Conservation (phyloP, 2,888 invertebrate species). For the Dasypolia templi region DNA sequence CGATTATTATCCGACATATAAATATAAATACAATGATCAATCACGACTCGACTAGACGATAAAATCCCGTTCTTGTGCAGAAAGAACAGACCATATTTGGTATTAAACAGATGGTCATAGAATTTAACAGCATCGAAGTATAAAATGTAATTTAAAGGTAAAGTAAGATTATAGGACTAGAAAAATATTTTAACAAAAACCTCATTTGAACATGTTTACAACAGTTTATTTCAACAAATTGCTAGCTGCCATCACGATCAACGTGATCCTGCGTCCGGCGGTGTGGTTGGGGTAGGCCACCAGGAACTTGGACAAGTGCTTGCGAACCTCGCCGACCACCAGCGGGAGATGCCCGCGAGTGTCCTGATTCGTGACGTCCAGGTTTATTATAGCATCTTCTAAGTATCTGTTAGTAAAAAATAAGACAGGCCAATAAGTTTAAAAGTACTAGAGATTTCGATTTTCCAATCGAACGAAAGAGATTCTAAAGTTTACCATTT, state of each 20-base stretch:
- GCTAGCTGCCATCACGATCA: conserved; percentile 92
- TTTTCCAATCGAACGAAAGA: background rate
- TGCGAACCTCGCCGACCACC: conserved; percentile 93
- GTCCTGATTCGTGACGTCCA: conserved; percentile 93
- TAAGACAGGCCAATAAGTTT: background rate
- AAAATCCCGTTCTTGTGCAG: conserved; percentile 3
- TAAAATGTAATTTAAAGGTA: background rate
- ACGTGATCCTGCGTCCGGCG: conserved; percentile 91
- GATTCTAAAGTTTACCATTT: background rate
- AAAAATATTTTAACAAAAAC: conserved; percentile 7
- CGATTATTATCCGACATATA: conserved; percentile 45
- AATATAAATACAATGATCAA: too few relatives aligned
- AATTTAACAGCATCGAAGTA: background rate
- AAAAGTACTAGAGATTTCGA: background rate
- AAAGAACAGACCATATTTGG: conserved; percentile 1
- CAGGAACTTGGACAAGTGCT: conserved; percentile 87
- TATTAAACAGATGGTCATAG: conserved; percentile 18
- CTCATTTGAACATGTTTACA: background rate
- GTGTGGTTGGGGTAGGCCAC: conserved; percentile 92
- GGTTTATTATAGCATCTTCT: conserved; percentile 95
- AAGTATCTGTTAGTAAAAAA: conserved; percentile 92
- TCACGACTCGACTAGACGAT: conserved; percentile 47
- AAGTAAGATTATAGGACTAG: background rate
- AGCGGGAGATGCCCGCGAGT: conserved; percentile 95
- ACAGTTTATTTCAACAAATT: conserved; percentile 76